These are phyloP conservation scores for Miichthys miiuy DNA, from an alignment of 2,797 vertebrate genomes.

Conservation along the genomic window DNA sequence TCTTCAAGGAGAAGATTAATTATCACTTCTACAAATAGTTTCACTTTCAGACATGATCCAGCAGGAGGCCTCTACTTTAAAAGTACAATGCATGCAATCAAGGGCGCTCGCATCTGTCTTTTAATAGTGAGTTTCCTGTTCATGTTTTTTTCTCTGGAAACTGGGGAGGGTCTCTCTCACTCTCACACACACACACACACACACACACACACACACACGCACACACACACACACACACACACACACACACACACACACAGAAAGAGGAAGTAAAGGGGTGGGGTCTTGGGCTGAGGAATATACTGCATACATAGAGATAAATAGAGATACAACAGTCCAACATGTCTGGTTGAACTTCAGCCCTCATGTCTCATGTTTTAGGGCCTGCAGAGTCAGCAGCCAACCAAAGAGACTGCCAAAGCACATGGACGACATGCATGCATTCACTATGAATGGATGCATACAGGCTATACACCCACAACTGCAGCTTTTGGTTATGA, in stretches of 20 bases:
- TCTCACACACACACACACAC: background rate
- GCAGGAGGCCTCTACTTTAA: background rate
- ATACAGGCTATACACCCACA: background rate
- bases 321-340: constrained; percentile 29
- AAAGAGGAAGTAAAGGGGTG: constrained; percentile 5
- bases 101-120: background rate
- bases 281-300: background rate
- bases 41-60: background rate
- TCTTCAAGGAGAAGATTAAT: background rate
- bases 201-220: background rate
- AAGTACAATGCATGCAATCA: background rate
- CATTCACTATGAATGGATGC: constrained; percentile 34
- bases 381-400: constrained; percentile 58
- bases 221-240: too few relatives aligned
- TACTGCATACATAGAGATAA: constrained; percentile 27
- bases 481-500: constrained; percentile 30
- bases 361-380: constrained; percentile 36
- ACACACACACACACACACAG: background rate
- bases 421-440: constrained; percentile 18
- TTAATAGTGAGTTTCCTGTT: constrained; percentile 49
- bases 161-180: constrained; percentile 8
- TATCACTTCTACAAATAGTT: background rate
- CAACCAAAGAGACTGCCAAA: background rate
- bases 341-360: constrained; percentile 60
- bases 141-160: constrained; percentile 27